Evolutionary conservation across 2,113 vertebrate genomes (phyloP).

Genomic region (Engystomops pustulosus): DNA sequence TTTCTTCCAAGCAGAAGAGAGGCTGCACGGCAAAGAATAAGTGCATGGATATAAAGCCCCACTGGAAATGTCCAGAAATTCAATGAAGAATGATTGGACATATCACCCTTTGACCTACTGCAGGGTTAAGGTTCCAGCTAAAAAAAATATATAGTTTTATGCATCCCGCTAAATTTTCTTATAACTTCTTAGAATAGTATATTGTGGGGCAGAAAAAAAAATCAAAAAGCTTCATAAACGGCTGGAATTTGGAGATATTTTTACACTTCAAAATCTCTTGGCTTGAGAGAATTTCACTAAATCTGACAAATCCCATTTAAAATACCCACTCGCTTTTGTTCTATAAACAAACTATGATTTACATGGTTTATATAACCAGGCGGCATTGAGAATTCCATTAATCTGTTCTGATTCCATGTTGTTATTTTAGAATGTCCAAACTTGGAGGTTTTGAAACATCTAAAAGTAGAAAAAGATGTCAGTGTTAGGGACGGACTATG

Average conservation of each 20-base stretch:
- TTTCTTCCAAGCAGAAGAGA: no score
- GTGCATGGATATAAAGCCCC: no score
- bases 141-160: no score
- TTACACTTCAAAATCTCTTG: not conserved
- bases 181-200: no score
- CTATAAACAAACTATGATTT: constrained; percentile 19
- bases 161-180: no score
- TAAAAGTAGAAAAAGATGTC: not conserved
- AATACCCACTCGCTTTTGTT: not conserved
- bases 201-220: not conserved
- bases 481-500: not conserved
- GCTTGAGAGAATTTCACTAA: not conserved
- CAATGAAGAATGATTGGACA: not conserved
- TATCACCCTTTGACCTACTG: not conserved
- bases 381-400: not conserved
- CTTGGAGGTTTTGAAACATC: not conserved
- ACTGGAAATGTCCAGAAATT: no score
- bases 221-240: not conserved
- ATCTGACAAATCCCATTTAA: constrained; percentile 12
- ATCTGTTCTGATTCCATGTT: not conserved
- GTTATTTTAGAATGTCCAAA: not conserved
- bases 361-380: constrained; percentile 1
- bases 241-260: not conserved
- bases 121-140: not conserved
- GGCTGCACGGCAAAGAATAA: no score